Evolutionary conservation across 2,888 invertebrate genomes (phyloP), one percentile per base, ranked within the genome.

Genomic region (Dyspetes luteomarginatus): DNA sequence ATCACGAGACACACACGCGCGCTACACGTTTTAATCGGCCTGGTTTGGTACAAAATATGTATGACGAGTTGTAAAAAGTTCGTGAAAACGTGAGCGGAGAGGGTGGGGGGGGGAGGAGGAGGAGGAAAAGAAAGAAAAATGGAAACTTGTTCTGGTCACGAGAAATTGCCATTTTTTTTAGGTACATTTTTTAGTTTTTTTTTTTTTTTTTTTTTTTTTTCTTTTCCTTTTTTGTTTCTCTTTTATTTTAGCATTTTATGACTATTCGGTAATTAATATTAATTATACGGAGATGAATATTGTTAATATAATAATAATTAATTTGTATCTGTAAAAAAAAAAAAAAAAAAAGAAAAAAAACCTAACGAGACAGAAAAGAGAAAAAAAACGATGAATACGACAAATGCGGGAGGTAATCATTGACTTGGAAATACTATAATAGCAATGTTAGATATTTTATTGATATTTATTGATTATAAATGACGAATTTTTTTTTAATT

Each of bases 1-100:
- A 77, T 83, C 85, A 85, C 83, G 83, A 80, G 26, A 19, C 85
- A 85, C n/a, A n/a, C 83, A 83, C 80, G 84, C 85, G 88, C 86
- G 89, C 85, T 85, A 86, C n/a, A n/a, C 87, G 85, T 86, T 88
- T 89, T 89, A 91, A 91, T 91, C 91, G 91, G 91, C 91, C 91
- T 91, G 91, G 91, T 91, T 91, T 91, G 91, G 91, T 91, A 91
- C 91, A 91, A 91, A 91, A 90, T 89, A 89, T 87, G 88, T 89
- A 90, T 87, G 89, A 88, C 87, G 89, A 90, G 88, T 90, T 90
- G 91, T 91, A 90, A 90, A 91, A 89, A 89, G 90, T 90, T 87
- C 26, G 85, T 86, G 84, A 87, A 87, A 85, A 86, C 64, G 74
- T 72, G 28, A 41, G 52, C n/a, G n/a, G n/a, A n/a, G 62, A 36